Conservation (phyloP, 2,797 vertebrate species). For the Tachyglossus aculeatus region DNA sequence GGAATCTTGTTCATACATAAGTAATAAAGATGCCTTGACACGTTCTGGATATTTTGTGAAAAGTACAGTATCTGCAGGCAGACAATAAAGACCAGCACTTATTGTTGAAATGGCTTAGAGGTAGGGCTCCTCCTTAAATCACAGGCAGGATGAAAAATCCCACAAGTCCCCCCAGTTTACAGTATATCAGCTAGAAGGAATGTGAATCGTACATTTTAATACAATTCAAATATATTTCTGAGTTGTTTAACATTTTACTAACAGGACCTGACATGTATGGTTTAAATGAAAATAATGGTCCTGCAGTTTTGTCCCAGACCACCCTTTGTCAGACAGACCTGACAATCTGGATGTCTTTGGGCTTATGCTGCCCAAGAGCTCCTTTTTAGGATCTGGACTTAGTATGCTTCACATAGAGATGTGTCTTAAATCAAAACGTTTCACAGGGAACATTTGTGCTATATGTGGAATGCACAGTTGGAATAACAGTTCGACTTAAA, state of each 20-base stretch:
- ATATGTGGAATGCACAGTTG: not conserved
- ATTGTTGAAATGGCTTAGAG: not conserved
- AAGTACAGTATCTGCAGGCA: not conserved
- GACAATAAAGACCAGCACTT: not conserved
- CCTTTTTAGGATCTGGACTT: conserved; percentile 43
- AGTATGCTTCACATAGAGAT: conserved; percentile 39
- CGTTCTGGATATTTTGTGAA: not conserved
- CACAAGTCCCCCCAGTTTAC: conserved; percentile 27
- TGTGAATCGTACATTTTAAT: conserved; percentile 50
- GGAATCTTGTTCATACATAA: too few species aligned
- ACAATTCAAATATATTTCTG: conserved; percentile 58
- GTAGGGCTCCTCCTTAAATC: not conserved
- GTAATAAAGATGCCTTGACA: not conserved
- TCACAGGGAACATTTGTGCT: not conserved
- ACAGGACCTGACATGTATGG: conserved; percentile 69
- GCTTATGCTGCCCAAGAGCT: conserved; percentile 28
- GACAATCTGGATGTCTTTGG: conserved; percentile 40
- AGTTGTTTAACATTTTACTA: conserved; percentile 67
- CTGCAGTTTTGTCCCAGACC: conserved; percentile 47
- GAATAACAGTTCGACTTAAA: too few species aligned
- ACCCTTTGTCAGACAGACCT: conserved; percentile 55
- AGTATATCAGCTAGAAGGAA: conserved; percentile 56
- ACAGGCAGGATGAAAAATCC: not conserved
- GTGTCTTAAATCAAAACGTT: conserved; percentile 57
- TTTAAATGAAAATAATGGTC: conserved; percentile 67